Base-by-base conservation (phyloP, 2,113 vertebrate genomes). In the Alexandromys fortis region DNA sequence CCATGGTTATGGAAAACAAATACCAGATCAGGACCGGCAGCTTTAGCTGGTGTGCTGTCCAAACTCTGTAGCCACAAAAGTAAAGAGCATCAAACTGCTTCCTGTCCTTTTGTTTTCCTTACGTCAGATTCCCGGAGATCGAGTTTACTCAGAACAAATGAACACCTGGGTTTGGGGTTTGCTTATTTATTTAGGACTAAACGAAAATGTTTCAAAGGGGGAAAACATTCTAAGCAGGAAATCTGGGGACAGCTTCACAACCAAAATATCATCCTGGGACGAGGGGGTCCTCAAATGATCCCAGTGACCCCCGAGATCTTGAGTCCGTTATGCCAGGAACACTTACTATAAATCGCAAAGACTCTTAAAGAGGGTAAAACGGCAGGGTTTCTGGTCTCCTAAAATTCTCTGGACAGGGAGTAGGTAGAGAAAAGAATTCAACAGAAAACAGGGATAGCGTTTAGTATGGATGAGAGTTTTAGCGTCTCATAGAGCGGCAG, bases 51-150 rank as follows among this genome's bases (percentile, higher is more conserved):
- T 5, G 26, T 5, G 0, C 42, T 13, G 19, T 42, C 30, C 58
- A 82, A 63, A 49, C 16, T 75, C 72, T 14, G 12, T 75, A 75
- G 30, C 24, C 35, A 58, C 26, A 0, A 76, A 47, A 73, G 22
- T 7, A 77, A 89, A 91, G 17, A 52, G 30, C 82, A 83, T 49
- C 21, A 24, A 47, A 67, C 86, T 52, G 68, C 33, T 89, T 82
- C 7, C 58, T 55, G 68, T 19, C 45, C 35, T 91, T 22, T 49
- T 91, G 81, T 65, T 86, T 92, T 82, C 67, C 68, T 85, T 33
- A 94, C 87, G 82, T 91, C 82, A 42, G 55, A 68, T 49, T 96
- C 86, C n/a, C 26, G 19, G 87, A 95, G 91, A 93, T 91, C 79
- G 93, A 77, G 79, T 90, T 86, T 67, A 70, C 79, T 86, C 89